Conservation (phyloP, 2,888 invertebrate genomes). For the Anoplius nigerrimus region DNA sequence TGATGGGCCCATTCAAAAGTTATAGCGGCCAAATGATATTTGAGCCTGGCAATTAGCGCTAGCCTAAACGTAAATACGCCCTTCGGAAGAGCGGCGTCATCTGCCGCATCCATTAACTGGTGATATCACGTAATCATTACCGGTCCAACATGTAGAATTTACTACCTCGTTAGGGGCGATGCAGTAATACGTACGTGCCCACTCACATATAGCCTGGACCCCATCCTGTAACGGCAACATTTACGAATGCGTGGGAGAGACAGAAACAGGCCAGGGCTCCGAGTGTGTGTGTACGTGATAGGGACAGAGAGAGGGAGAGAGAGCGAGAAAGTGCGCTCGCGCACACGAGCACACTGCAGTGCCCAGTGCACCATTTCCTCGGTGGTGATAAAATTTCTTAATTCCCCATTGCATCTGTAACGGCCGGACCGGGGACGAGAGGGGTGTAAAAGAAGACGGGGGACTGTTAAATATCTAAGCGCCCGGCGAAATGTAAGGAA, state of each 20-base stretch:
- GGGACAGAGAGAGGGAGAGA: too few species aligned
- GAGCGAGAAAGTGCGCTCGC: neutral
- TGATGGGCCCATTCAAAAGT: too few species aligned
- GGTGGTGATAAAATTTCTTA: slow-evolving; percentile 45
- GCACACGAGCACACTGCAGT: slow-evolving; percentile 2
- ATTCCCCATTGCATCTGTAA: slow-evolving; percentile 23
- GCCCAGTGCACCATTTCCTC: slow-evolving; percentile 37
- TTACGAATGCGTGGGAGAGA: too few species aligned
- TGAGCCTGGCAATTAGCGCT: neutral
- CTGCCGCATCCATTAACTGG: slow-evolving; percentile 47
- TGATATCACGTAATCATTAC: slow-evolving; percentile 54
- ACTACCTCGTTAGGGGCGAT: slow-evolving; percentile 49
- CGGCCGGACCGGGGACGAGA: neutral
- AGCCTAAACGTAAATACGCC: slow-evolving; percentile 25
- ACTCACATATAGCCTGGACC: too few species aligned
- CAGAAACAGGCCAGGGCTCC: too few species aligned
- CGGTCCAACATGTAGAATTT: slow-evolving; percentile 48
- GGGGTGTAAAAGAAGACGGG: neutral
- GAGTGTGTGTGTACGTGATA: too few species aligned
- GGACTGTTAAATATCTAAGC: too few species aligned
- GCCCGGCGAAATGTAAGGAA: too few species aligned
- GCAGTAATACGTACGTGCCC: slow-evolving; percentile 14
- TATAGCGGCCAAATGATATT: neutral
- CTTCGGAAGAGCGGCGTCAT: slow-evolving; percentile 39
- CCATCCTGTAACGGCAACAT: too few species aligned